A percentile compares a stretch with the other conserved stretches of the same genome.
Conservation (phyloP, 2,113 vertebrate species). For the Himantopus leucocephalus region DNA sequence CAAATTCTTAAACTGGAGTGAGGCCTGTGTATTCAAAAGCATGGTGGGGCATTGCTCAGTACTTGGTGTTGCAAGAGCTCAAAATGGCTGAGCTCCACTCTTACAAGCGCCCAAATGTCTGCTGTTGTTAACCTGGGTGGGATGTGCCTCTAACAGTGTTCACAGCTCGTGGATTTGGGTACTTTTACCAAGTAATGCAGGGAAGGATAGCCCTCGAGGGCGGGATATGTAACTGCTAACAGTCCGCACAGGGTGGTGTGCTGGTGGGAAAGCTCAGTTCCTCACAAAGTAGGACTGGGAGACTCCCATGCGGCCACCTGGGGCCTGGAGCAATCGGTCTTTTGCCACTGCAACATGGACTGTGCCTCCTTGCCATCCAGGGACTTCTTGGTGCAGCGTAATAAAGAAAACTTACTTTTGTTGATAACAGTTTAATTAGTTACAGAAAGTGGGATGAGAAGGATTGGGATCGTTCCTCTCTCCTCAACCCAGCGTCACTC, state of each 20-base stretch:
- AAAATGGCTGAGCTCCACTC: neutral
- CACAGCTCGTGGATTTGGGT: neutral
- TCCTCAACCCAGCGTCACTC: neutral
- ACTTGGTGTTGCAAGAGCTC: neutral
- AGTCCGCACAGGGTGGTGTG: too few relatives aligned
- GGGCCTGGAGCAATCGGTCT: accelerated
- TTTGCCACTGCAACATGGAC: accelerated
- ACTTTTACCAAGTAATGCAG: too few relatives aligned
- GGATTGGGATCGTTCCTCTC: accelerated
- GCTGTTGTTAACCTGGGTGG: neutral
- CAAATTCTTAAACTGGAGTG: neutral
- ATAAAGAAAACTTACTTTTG: neutral
- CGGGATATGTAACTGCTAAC: neutral
- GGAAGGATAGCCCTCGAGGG: neutral
- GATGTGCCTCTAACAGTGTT: neutral
- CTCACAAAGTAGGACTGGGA: accelerated
- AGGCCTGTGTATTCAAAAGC: neutral
- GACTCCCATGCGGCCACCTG: accelerated
- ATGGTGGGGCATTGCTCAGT: neutral
- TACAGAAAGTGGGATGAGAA: neutral
- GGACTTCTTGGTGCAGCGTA: neutral
- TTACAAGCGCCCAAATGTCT: accelerated
- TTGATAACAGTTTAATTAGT: accelerated
- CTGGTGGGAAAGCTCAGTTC: neutral
- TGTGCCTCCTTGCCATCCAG: neutral